Evolutionary conservation across 2,113 vertebrate genomes (phyloP).

Genomic region (Petaurus breviceps): DNA sequence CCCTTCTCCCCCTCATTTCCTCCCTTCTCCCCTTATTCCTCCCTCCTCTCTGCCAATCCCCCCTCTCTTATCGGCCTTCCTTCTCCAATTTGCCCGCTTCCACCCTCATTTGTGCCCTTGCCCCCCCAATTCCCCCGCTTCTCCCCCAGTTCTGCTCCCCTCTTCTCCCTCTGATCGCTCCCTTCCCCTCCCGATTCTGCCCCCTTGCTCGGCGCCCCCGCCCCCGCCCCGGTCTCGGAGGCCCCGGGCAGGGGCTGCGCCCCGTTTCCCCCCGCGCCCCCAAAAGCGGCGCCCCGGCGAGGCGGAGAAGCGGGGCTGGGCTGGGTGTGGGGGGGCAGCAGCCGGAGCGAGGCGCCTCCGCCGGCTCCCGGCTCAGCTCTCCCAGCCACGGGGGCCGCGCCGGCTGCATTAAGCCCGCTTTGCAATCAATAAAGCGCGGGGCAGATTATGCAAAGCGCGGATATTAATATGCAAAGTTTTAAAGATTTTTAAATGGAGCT

Average conservation of each 20-base stretch:
- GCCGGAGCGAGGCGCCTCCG: constrained; percentile 75
- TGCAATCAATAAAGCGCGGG: constrained; percentile 85
- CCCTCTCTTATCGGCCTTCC: constrained; percentile 24
- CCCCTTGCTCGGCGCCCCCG: constrained; percentile 24
- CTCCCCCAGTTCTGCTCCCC: constrained; percentile 36
- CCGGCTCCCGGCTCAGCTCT: constrained; percentile 77
- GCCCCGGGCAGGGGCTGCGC: no score
- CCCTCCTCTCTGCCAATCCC: constrained; percentile 7
- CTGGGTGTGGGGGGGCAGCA: constrained; percentile 58
- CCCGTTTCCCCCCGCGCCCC: neutral
- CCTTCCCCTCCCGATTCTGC: constrained; percentile 22
- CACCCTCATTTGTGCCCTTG: neutral
- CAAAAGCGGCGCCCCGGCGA: constrained; percentile 29
- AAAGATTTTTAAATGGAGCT: constrained; percentile 84
- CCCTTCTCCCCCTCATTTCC: constrained; percentile 49
- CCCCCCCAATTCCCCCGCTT: neutral
- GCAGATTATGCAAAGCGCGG: constrained; percentile 85
- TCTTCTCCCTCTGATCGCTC: constrained; percentile 12
- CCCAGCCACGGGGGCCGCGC: constrained; percentile 79
- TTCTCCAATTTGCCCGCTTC: neutral
- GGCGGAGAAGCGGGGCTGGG: constrained; percentile 66
- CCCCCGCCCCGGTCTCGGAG: neutral
- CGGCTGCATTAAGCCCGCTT: constrained; percentile 81
- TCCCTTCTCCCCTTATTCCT: constrained; percentile 57
- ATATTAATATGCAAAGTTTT: constrained; percentile 88